Conservation (phyloP, 2,888 invertebrate species). For the Diachrysia chrysitis region DNA sequence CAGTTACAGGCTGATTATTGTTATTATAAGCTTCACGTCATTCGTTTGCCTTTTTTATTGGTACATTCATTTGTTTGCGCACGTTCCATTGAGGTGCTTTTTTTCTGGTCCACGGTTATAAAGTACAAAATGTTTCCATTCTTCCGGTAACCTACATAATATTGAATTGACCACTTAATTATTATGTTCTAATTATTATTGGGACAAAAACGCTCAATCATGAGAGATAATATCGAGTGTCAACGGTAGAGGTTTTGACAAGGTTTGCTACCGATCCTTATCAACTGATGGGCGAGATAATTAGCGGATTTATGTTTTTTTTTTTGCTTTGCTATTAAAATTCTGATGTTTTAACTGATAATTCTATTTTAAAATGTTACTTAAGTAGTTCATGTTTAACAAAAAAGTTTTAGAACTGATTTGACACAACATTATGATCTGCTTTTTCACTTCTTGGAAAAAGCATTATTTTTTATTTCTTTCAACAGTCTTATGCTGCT, state of each 20-base stretch:
- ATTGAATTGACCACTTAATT: conserved; percentile 50
- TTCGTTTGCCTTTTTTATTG: neutral
- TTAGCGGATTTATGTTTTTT: conserved; percentile 27
- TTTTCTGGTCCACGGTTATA: neutral
- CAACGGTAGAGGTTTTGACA: conserved; percentile 67
- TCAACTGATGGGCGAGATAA: conserved; percentile 59
- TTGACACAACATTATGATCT: too few species aligned
- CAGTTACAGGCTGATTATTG: too few species aligned
- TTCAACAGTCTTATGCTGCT: too few species aligned
- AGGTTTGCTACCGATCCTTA: conserved; percentile 61
- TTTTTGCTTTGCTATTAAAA: conserved; percentile 8
- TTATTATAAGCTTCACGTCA: neutral
- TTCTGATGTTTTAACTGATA: neutral
- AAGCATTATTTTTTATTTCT: too few species aligned
- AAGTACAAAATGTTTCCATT: conserved; percentile 33
- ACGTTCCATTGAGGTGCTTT: neutral
- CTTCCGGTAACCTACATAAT: conserved; percentile 56
- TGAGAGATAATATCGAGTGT: conserved; percentile 74
- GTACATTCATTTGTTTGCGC: neutral
- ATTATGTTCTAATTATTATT: conserved; percentile 74
- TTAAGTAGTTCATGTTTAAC: neutral
- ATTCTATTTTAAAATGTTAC: neutral
- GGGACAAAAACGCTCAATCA: conserved; percentile 77
- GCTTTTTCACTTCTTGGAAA: too few species aligned
- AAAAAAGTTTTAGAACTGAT: neutral